A percentile compares a stretch with the other conserved stretches of the same genome.
Conservation (phyloP, 2,113 vertebrate species). For the Tyrannus savana region DNA sequence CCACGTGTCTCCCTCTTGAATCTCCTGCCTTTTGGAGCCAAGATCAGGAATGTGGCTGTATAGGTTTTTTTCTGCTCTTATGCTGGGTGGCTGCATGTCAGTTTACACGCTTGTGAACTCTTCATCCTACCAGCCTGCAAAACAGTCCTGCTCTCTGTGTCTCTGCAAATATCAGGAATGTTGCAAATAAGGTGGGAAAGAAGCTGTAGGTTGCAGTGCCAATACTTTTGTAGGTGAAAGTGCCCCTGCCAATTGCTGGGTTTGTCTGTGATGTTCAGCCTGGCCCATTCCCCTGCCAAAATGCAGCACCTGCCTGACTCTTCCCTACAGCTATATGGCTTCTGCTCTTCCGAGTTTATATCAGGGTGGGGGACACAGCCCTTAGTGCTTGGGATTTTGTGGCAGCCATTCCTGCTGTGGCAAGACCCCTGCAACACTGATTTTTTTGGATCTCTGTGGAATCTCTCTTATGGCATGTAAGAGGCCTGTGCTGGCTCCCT, state of each 20-base stretch:
- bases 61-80: background rate
- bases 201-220: background rate
- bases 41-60: background rate
- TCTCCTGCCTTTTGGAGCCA: background rate
- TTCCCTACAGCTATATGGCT: background rate
- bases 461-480: background rate
- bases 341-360: background rate
- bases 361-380: background rate
- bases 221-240: background rate
- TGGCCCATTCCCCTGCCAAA: background rate
- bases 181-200: background rate
- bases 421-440: background rate
- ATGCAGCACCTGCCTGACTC: background rate
- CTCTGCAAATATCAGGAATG: background rate
- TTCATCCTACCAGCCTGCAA: background rate
- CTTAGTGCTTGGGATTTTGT: background rate
- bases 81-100: accelerated
- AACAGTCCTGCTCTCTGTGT: background rate
- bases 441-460: background rate
- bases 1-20: background rate
- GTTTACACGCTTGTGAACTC: background rate
- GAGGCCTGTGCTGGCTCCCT: background rate
- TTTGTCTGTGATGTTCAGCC: background rate
- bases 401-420: background rate
- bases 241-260: background rate